Percentiles rank a stretch among this genome's conserved stretches.
phyloP scores from a whole-genome alignment of 1,140 invertebrate species.

The Drosophila miranda region DNA sequence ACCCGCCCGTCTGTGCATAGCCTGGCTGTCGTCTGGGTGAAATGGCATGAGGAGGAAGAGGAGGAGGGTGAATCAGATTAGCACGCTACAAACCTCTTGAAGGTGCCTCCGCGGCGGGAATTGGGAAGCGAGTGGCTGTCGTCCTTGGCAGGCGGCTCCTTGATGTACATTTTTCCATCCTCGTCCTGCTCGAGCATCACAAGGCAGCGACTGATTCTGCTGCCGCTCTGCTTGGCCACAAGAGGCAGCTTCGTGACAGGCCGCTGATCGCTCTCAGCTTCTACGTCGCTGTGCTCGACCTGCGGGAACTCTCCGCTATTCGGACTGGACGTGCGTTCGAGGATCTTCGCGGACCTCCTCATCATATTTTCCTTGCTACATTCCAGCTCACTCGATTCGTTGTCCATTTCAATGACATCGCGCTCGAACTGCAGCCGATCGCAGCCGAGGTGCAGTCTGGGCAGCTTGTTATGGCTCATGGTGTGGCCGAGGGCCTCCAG shows the following conservation, averaged over 20 bases:
- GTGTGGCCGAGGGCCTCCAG: constrained; percentile 15
- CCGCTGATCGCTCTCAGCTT: background rate
- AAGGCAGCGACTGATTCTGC: constrained; percentile 37
- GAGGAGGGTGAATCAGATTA: constrained; percentile 3
- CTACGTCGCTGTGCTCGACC: background rate
- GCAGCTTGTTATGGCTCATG: constrained; percentile 11
- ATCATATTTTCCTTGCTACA: background rate
- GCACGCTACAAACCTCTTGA: constrained; percentile 49
- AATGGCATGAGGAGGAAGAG: too few relatives aligned
- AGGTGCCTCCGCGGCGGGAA: background rate
- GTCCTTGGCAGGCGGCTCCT: constrained; percentile 18
- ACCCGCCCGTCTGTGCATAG: constrained; percentile 40
- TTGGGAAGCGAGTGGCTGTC: constrained; percentile 3
- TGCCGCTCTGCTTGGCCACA: constrained; percentile 19
- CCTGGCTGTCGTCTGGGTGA: constrained; percentile 51
- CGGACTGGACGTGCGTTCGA: background rate
- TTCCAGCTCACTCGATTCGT: constrained; percentile 22
- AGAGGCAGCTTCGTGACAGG: constrained; percentile 8
- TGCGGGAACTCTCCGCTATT: background rate
- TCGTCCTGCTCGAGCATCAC: constrained; percentile 48
- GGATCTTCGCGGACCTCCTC: background rate
- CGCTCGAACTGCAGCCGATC: background rate
- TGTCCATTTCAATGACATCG: constrained; percentile 19
- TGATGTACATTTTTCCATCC: constrained; percentile 51
- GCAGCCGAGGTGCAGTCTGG: constrained; percentile 22